phyloP scores from a whole-genome alignment of 2,888 invertebrate genomes.

The Drosophila macrospina region DNA sequence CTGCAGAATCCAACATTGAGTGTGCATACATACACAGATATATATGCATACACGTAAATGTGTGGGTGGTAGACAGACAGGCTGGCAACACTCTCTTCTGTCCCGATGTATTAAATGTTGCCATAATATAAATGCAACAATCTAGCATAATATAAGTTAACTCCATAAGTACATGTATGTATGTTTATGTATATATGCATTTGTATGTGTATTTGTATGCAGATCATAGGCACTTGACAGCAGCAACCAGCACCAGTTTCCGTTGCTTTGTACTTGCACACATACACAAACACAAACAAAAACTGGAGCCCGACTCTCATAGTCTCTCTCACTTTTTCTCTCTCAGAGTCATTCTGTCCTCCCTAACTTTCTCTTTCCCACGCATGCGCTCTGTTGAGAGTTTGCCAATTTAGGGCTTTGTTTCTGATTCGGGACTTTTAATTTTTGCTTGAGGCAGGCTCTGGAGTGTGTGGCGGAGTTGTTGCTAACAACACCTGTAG shows the following conservation, averaged over 20 bases:
- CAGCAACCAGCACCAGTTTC: constrained; percentile 12
- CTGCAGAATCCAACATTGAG: constrained; percentile 13
- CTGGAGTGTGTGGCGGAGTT: constrained; percentile 13
- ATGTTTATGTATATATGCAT: not conserved
- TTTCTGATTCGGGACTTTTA: constrained; percentile 32
- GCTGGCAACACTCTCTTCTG: constrained; percentile 11
- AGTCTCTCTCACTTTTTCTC: constrained; percentile 17
- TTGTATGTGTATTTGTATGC: constrained; percentile 4
- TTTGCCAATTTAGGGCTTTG: constrained; percentile 48
- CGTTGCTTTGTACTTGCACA: constrained; percentile 24
- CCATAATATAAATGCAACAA: constrained; percentile 2
- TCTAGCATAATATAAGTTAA: constrained; percentile 2
- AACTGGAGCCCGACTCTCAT: constrained; percentile 41
- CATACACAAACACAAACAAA: constrained; percentile 34
- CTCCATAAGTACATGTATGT: not conserved
- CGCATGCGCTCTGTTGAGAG: constrained; percentile 66
- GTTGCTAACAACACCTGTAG: constrained; percentile 17
- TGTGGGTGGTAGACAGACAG: constrained; percentile 21
- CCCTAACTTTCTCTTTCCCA: constrained; percentile 31
- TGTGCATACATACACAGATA: constrained; percentile 10
- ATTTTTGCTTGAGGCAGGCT: constrained; percentile 43
- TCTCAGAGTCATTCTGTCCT: constrained; percentile 3
- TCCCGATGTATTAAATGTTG: constrained; percentile 6
- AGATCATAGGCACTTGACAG: constrained; percentile 49
- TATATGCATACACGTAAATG: constrained; percentile 10